phyloP scores from a whole-genome alignment of 2,113 vertebrate species.

The Hippopotamus amphibius region DNA sequence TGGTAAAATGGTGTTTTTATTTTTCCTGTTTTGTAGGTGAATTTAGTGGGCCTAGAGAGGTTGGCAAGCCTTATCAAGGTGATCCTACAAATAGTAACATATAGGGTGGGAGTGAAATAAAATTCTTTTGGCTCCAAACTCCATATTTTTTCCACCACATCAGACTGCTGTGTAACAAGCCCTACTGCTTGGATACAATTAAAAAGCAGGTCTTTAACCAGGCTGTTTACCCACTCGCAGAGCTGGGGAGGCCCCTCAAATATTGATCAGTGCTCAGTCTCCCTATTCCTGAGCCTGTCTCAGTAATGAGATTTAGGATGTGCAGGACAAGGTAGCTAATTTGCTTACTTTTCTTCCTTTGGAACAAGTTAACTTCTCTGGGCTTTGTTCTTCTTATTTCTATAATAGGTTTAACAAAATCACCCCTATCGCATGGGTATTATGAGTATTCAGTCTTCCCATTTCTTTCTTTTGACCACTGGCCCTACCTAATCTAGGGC shows the following conservation, averaged over 20 bases:
- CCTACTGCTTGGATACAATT: not conserved
- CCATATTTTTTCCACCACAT: not conserved
- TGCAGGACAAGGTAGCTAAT: not conserved
- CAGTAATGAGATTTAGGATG: not conserved
- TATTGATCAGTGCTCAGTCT: not conserved
- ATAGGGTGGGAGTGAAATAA: not conserved
- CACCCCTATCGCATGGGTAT: not conserved
- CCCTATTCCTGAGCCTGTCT: not conserved
- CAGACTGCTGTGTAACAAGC: not conserved
- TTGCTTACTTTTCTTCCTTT: not conserved
- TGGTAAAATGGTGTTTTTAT: not conserved
- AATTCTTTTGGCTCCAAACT: not conserved
- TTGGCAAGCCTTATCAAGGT: not conserved
- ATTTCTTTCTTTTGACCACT: not conserved
- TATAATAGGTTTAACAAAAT: not conserved
- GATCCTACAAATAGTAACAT: conserved; percentile 31
- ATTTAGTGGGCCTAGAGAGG: not conserved
- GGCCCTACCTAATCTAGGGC: not conserved
- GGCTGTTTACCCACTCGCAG: not conserved
- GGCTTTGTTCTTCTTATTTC: not conserved
- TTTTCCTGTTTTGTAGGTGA: not conserved
- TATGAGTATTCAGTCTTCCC: not conserved
- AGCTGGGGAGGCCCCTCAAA: not conserved
- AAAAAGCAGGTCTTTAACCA: not conserved
- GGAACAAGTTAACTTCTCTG: not conserved